A percentile compares a stretch with the other conserved stretches of the same genome.
Evolutionary conservation across 2,888 invertebrate species (phyloP).

Genomic region (Crematogaster levior): DNA sequence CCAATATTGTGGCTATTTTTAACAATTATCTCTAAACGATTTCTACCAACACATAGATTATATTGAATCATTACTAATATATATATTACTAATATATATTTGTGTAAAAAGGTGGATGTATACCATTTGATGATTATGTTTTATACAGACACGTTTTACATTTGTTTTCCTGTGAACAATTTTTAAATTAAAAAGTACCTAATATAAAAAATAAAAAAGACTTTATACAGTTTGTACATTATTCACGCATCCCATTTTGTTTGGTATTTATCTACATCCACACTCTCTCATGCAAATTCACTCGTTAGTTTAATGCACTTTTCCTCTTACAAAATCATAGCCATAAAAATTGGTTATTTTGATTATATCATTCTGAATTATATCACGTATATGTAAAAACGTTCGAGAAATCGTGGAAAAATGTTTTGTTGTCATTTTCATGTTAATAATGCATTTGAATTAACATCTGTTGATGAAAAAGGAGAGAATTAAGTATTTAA

Average conservation of each 20-base stretch:
- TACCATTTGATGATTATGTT: conserved; percentile 74
- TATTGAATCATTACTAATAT: conserved; percentile 41
- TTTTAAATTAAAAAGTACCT: conserved; percentile 28
- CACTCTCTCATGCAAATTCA: conserved; percentile 44
- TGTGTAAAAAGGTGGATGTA: conserved; percentile 77
- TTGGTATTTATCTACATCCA: conserved; percentile 35
- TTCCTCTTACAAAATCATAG: conserved; percentile 23
- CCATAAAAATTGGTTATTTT: conserved; percentile 27
- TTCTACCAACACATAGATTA: conserved; percentile 28
- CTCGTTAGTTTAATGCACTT: conserved; percentile 33
- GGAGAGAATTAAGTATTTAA: not conserved
- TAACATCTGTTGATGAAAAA: not conserved
- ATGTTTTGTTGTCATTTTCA: not conserved
- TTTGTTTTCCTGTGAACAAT: conserved; percentile 8
- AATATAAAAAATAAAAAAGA: conserved; percentile 35
- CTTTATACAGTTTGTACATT: conserved; percentile 43
- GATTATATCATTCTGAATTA: not conserved
- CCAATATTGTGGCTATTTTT: not conserved
- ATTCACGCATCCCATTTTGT: conserved; percentile 34
- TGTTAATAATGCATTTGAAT: conserved; percentile 5
- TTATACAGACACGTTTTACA: conserved; percentile 52
- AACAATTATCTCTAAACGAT: conserved; percentile 25
- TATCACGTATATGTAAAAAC: not conserved
- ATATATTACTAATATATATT: too few relatives aligned
- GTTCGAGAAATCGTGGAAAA: not conserved